Base-by-base conservation (phyloP, 92 coral and sea anemone species). In the Porites lobata region DNA sequence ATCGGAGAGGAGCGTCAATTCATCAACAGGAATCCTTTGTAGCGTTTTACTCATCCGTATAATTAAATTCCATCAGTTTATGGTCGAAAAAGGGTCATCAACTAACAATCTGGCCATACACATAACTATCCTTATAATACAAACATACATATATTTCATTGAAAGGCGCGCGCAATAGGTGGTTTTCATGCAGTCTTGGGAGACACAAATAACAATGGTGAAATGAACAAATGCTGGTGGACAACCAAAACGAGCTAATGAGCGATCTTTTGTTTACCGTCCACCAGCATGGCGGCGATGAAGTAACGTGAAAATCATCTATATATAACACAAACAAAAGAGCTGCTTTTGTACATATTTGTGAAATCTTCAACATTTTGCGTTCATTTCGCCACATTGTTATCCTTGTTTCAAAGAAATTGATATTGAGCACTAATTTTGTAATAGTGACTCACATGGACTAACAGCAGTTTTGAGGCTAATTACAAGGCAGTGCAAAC, bases 301-400 rank as follows among this genome's bases (percentile, higher is more conserved):
- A n/a, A n/a, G n/a, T n/a, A n/a, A n/a, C n/a, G n/a, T n/a, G n/a
- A n/a, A n/a, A n/a, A n/a, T n/a, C n/a, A n/a, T n/a, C n/a, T n/a
- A n/a, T n/a, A n/a, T 59, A 18, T 18, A 59, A 59, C 18, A 59
- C 65, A 59, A 59, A 59, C 65, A 59, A 59, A 59, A 1, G 65
- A 59, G 65, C 65, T 59, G 65, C 65, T 59, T 59, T 59, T 59
- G 65, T 59, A 59, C 65, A 59, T 59, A 59, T 59, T 59, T 59
- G 65, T 11, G 12, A 12, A 12, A 59, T 59, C 7, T 59, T 59
- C 18, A 59, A 59, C 65, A 59, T 59, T 59, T 59, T 59, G 65
- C 65, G 65, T 59, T 18, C 65, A 59, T 59, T 59, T 59, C 18
- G 65, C 65, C 18, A 59, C 65, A 59, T 59, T 59, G 29, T 26